Evolutionary conservation across 2,113 vertebrate genomes (phyloP).

Genomic region (Puntigrus tetrazona): DNA sequence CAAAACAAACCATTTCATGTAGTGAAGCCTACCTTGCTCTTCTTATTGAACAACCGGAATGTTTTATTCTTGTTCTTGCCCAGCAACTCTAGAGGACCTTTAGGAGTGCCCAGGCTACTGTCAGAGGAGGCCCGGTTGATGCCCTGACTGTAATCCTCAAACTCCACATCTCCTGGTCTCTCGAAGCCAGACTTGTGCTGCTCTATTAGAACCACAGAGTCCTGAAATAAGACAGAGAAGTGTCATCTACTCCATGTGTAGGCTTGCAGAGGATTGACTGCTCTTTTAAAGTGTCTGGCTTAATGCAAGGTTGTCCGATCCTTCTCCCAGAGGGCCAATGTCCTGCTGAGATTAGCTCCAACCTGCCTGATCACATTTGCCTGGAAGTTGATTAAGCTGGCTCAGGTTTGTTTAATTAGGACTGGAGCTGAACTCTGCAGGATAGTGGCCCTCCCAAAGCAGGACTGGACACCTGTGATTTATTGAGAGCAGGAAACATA

Average conservation of each 20-base stretch:
- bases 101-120: conserved; percentile 84
- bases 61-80: conserved; percentile 80
- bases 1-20: neutral
- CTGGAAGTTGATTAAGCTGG: neutral
- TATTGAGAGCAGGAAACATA: neutral
- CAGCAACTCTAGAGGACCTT: conserved; percentile 77
- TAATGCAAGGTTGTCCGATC: neutral
- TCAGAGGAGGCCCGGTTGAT: conserved; percentile 86
- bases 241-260: neutral
- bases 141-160: conserved; percentile 89
- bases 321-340: neutral
- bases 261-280: neutral
- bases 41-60: conserved; percentile 87
- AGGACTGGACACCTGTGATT: neutral
- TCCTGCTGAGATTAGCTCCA: neutral
- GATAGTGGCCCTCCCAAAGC: neutral
- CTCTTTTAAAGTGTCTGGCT: neutral
- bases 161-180: conserved; percentile 84
- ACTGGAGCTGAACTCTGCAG: neutral
- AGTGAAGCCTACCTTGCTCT: conserved; percentile 81
- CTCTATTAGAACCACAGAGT: conserved; percentile 83
- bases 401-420: neutral
- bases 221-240: conserved; percentile 66
- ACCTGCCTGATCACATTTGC: neutral
- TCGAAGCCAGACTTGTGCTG: conserved; percentile 89